Percentiles rank a stretch among this genome's conserved stretches.
Conservation (phyloP, 2,888 invertebrate species). For the Cryptocephalus primarius region DNA sequence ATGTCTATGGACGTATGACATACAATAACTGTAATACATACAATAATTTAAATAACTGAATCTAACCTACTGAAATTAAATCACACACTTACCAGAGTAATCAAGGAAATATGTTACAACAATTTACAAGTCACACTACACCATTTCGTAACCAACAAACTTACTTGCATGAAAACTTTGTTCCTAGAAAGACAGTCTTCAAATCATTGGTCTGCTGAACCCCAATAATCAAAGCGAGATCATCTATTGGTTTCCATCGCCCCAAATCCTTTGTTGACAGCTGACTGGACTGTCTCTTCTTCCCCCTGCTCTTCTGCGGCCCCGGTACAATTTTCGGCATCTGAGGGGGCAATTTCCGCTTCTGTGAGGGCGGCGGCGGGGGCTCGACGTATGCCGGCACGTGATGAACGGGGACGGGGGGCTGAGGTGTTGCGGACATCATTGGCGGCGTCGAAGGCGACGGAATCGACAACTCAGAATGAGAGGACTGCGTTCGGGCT, state of each 20-base stretch:
- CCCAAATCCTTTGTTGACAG: slow-evolving; percentile 76
- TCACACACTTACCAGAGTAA: too few species aligned
- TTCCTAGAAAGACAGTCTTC: slow-evolving; percentile 75
- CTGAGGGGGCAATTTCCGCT: slow-evolving; percentile 37
- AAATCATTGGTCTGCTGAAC: slow-evolving; percentile 82
- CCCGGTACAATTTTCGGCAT: slow-evolving; percentile 28
- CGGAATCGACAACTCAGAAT: slow-evolving; percentile 28
- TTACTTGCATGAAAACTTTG: slow-evolving; percentile 84
- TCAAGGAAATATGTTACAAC: too few species aligned
- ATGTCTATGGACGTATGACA: too few species aligned
- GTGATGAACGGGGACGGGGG: slow-evolving; percentile 24
- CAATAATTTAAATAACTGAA: too few species aligned
- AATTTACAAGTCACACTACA: too few species aligned
- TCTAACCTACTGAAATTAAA: too few species aligned
- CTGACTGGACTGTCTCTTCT: slow-evolving; percentile 53
- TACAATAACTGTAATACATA: too few species aligned
- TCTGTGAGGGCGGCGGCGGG: slow-evolving; percentile 22
- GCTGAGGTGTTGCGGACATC: slow-evolving; percentile 13
- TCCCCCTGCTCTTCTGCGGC: slow-evolving; percentile 36
- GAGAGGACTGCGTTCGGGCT: slow-evolving; percentile 35
- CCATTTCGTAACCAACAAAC: too few species aligned
- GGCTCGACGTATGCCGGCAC: slow-evolving; percentile 23
- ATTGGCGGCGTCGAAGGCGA: slow-evolving; percentile 26
- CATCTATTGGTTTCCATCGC: slow-evolving; percentile 96
- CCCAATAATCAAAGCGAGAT: slow-evolving; percentile 80